Conservation (phyloP, 2,888 invertebrate genomes). For the Alentia gelatinosa region DNA sequence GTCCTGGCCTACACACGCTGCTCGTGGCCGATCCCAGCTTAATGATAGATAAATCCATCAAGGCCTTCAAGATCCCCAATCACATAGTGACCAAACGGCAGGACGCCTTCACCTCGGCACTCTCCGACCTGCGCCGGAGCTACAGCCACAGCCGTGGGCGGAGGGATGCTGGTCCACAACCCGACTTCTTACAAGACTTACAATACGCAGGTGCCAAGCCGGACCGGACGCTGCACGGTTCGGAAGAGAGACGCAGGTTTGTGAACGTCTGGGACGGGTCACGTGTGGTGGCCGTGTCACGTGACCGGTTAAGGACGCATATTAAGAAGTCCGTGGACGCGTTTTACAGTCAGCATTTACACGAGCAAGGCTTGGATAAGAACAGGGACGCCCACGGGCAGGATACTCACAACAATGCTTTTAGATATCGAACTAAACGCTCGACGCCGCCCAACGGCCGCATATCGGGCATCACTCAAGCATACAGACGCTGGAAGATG, state of each 20-base stretch:
- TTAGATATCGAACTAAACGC: neutral
- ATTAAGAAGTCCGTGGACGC: neutral
- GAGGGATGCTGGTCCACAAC: neutral
- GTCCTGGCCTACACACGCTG: neutral
- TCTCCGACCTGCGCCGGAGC: conserved; percentile 52
- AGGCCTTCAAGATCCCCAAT: conserved; percentile 76
- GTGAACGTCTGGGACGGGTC: conserved; percentile 10
- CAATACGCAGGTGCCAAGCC: neutral
- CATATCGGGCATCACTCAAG: conserved; percentile 57
- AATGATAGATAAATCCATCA: conserved; percentile 74
- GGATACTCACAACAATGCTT: neutral
- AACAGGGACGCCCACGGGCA: neutral
- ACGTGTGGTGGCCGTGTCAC: neutral
- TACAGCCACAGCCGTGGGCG: conserved; percentile 12
- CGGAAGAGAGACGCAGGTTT: too few relatives aligned
- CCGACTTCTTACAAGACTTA: neutral
- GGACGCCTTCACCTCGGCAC: conserved; percentile 68
- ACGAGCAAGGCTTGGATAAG: neutral
- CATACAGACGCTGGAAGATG: conserved; percentile 66
- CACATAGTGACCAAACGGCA: conserved; percentile 72
- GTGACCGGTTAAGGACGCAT: neutral
- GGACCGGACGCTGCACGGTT: neutral
- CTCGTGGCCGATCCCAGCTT: neutral
- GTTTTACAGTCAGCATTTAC: conserved; percentile 9
- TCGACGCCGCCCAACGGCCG: neutral